Evolutionary conservation across 2,797 vertebrate genomes (phyloP).

Genomic region (Tapirus indicus): DNA sequence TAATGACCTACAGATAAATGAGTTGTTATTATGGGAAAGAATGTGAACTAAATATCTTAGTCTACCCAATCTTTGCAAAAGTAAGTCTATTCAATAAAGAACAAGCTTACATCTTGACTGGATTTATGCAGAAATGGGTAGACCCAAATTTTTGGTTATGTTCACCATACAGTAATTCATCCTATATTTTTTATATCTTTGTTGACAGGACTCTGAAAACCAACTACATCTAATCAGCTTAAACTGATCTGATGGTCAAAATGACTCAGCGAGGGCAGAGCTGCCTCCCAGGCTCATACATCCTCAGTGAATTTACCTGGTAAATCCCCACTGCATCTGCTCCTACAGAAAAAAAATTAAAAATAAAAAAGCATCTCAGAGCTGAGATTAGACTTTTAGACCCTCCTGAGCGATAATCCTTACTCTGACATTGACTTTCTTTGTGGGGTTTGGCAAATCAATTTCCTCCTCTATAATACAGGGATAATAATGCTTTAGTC

Average conservation of each 20-base stretch:
- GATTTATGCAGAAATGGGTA: not conserved
- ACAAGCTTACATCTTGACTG: not conserved
- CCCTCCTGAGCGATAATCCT: slow-evolving; percentile 82
- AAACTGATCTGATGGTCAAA: not conserved
- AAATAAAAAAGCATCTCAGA: slow-evolving; percentile 69
- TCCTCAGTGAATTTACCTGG: slow-evolving; percentile 57
- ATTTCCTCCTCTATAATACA: slow-evolving; percentile 76
- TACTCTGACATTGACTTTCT: slow-evolving; percentile 77
- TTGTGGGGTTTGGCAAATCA: slow-evolving; percentile 76
- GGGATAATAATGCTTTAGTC: slow-evolving; percentile 80
- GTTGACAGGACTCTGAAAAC: slow-evolving; percentile 10
- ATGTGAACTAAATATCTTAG: not conserved
- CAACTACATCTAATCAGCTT: slow-evolving; percentile 48
- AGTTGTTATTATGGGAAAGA: slow-evolving; percentile 30
- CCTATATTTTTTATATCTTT: not conserved
- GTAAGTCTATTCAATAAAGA: not conserved
- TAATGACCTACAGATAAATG: slow-evolving; percentile 19
- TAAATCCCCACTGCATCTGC: slow-evolving; percentile 68
- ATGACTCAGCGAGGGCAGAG: slow-evolving; percentile 11
- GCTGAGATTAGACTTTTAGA: slow-evolving; percentile 80
- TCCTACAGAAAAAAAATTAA: slow-evolving; percentile 65
- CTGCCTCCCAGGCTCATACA: not conserved
- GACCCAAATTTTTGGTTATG: not conserved
- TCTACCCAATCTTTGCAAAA: not conserved
- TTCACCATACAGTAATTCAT: not conserved